Conservation (phyloP, 2,113 vertebrate genomes). For the Excalfactoria chinensis region DNA sequence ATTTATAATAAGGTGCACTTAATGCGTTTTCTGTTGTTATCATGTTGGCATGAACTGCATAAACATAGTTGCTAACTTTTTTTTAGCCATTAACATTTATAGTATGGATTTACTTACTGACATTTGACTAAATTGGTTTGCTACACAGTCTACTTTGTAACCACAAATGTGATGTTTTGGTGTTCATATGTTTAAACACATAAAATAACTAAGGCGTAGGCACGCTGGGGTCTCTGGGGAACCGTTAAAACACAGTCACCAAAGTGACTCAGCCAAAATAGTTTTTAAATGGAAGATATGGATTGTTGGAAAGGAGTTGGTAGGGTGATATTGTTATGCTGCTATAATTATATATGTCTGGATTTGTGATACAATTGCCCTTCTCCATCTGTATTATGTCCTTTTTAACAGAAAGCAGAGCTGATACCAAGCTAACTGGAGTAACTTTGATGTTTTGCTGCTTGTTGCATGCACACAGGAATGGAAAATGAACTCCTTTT, state of each 20-base stretch:
- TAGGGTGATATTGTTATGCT: constrained; percentile 70
- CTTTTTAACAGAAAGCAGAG: constrained; percentile 86
- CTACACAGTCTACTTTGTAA: background rate
- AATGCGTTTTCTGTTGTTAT: background rate
- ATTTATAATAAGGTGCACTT: background rate
- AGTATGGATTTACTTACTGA: background rate
- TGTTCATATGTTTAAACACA: background rate
- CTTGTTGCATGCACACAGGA: constrained; percentile 98
- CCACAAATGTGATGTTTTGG: background rate
- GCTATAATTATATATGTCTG: constrained; percentile 73
- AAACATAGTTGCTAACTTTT: background rate
- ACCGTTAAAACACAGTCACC: background rate
- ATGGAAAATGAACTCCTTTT: constrained; percentile 88
- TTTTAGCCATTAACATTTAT: background rate
- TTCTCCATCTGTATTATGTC: constrained; percentile 85
- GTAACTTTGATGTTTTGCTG: constrained; percentile 91
- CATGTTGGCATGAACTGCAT: background rate
- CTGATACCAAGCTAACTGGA: constrained; percentile 88
- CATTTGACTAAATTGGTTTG: background rate
- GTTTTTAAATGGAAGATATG: background rate
- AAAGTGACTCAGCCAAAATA: background rate
- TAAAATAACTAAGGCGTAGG: background rate
- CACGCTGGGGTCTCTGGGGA: background rate
- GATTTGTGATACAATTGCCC: constrained; percentile 81
- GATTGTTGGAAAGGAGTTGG: background rate